Evolutionary conservation across 2,888 invertebrate species (phyloP).

Genomic region (Epinotia ramella): DNA sequence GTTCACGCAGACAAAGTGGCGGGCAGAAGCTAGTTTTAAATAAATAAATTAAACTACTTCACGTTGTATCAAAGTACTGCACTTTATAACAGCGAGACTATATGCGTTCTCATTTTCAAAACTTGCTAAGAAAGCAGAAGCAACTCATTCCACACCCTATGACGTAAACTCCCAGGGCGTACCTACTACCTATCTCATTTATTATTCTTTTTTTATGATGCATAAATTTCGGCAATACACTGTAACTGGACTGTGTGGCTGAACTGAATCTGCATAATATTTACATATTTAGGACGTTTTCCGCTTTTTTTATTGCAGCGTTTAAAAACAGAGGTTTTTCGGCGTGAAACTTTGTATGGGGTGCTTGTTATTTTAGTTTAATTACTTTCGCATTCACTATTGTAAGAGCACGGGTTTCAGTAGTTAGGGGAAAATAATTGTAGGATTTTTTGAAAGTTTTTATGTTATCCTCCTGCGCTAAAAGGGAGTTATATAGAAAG

Average conservation of each 20-base stretch:
- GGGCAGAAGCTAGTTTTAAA: too few species aligned
- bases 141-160: conserved; percentile 33
- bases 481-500: too few species aligned
- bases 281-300: conserved; percentile 51
- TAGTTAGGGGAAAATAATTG: not conserved
- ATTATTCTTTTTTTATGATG: conserved; percentile 62
- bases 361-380: conserved; percentile 33
- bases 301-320: conserved; percentile 42
- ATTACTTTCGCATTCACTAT: conserved; percentile 28
- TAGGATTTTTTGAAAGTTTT: not conserved
- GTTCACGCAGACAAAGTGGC: too few species aligned
- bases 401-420: not conserved
- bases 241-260: conserved; percentile 57
- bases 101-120: not conserved
- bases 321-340: conserved; percentile 39
- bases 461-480: not conserved
- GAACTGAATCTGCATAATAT: conserved; percentile 58
- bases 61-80: not conserved
- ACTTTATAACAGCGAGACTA: not conserved
- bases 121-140: conserved; percentile 15
- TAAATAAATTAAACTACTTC: not conserved
- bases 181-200: conserved; percentile 56
- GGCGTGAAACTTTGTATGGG: conserved; percentile 26
- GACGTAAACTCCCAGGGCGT: conserved; percentile 50
- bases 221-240: conserved; percentile 56